Conservation (phyloP, 2,888 invertebrate genomes). For the Oasisia sp. region DNA sequence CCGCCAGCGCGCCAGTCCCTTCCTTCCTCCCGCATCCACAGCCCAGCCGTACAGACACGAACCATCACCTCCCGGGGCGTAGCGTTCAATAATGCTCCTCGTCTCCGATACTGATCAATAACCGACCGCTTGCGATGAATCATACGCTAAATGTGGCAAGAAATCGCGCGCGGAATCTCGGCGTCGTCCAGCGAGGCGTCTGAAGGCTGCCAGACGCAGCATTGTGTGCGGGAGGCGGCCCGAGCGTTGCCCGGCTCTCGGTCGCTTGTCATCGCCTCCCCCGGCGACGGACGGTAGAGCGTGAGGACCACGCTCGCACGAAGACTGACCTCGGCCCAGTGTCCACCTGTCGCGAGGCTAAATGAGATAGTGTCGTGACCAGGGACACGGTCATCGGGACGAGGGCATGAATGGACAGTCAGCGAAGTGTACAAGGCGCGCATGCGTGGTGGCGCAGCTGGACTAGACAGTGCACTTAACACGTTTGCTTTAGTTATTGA, state of each 20-base stretch:
- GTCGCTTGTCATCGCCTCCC: neutral
- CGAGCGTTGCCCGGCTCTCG: neutral
- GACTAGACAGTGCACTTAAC: no score
- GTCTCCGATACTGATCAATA: slow-evolving; percentile 11
- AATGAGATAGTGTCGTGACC: neutral
- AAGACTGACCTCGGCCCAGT: neutral
- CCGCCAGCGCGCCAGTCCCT: neutral
- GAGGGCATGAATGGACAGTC: neutral
- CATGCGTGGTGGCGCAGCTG: no score
- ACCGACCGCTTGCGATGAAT: slow-evolving; percentile 5
- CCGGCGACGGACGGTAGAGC: neutral
- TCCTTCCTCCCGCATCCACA: neutral
- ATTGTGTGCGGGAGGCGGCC: neutral
- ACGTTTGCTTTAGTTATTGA: no score
- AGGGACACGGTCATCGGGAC: neutral
- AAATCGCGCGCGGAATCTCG: neutral
- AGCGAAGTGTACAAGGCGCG: no score
- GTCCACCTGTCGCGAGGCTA: neutral
- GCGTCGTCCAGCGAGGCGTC: neutral
- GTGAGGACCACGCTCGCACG: neutral
- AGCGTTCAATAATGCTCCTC: neutral
- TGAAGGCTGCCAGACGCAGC: neutral
- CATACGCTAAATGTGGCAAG: slow-evolving; percentile 17
- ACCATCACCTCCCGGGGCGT: neutral
- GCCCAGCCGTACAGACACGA: neutral